Percentiles rank a stretch among this genome's conserved stretches.
These are phyloP conservation scores for Oreotragus oreotragus DNA, from an alignment of 2,113 vertebrate species.

Conservation along the genomic window DNA sequence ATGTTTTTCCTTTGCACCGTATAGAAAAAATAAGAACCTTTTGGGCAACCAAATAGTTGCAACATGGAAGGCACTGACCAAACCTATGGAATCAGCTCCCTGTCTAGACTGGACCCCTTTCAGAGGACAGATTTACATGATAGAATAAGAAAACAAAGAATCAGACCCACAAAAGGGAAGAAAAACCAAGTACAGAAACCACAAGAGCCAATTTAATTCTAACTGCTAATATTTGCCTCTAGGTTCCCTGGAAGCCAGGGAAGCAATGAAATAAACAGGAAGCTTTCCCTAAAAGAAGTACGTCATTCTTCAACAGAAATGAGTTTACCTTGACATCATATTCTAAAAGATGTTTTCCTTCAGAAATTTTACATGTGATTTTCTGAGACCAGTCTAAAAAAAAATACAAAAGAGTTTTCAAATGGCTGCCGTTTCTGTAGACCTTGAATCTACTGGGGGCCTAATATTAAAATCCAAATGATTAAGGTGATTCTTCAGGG, in stretches of 20 bases:
- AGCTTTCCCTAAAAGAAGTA: neutral
- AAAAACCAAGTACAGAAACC: neutral
- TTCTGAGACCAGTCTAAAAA: neutral
- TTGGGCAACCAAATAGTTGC: neutral
- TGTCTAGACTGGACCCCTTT: neutral
- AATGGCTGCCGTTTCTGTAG: neutral
- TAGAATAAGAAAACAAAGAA: neutral
- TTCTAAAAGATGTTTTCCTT: neutral
- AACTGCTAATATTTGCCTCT: neutral
- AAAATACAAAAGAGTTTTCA: neutral
- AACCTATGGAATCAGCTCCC: neutral
- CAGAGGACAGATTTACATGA: neutral
- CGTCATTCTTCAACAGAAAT: neutral
- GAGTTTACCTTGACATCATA: neutral
- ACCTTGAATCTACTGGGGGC: neutral
- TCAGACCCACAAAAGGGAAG: neutral
- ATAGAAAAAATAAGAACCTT: neutral
- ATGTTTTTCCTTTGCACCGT: neutral
- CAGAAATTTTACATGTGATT: neutral
- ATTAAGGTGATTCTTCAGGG: neutral
- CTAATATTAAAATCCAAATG: neutral
- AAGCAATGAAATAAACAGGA: neutral
- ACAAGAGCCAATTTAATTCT: neutral
- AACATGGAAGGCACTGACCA: neutral
- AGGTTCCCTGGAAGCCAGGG: neutral